Evolutionary conservation across 2,113 vertebrate species (phyloP).

Genomic region (Hippolais icterina): DNA sequence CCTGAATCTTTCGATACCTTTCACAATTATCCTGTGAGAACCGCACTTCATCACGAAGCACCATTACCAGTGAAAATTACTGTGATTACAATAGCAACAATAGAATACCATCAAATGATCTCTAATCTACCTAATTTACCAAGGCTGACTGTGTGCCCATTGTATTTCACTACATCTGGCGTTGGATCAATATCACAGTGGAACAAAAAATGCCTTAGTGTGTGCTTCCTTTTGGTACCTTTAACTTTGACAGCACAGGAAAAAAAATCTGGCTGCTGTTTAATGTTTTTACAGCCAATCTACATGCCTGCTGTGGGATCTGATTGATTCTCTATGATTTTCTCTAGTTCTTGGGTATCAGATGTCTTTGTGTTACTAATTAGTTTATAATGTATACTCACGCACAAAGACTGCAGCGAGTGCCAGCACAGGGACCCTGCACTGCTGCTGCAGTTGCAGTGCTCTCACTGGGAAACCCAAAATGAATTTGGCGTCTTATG

Average conservation of each 20-base stretch:
- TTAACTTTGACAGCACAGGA: constrained; percentile 34
- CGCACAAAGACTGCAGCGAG: constrained; percentile 48
- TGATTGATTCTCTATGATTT: constrained; percentile 27
- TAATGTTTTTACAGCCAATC: neutral
- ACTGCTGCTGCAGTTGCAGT: neutral
- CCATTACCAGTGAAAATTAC: constrained; percentile 78
- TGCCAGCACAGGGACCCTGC: constrained; percentile 20
- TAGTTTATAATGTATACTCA: constrained; percentile 3
- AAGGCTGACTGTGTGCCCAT: constrained; percentile 69
- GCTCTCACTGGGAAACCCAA: neutral
- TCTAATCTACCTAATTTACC: constrained; percentile 77
- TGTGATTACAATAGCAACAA: constrained; percentile 80
- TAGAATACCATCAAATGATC: constrained; percentile 75
- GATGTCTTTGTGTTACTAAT: constrained; percentile 32
- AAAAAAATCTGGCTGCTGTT: neutral
- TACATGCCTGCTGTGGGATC: constrained; percentile 26
- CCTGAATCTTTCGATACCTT: constrained; percentile 74
- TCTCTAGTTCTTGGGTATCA: neutral
- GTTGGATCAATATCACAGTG: constrained; percentile 55
- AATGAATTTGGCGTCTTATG: neutral
- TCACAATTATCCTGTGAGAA: constrained; percentile 78
- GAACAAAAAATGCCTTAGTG: constrained; percentile 60
- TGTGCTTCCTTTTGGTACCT: constrained; percentile 26
- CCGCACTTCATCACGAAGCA: constrained; percentile 76
- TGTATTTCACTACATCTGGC: constrained; percentile 55